These are phyloP conservation scores for Argyresthia goedartella DNA, from an alignment of 2,888 invertebrate genomes.

Conservation along the genomic window DNA sequence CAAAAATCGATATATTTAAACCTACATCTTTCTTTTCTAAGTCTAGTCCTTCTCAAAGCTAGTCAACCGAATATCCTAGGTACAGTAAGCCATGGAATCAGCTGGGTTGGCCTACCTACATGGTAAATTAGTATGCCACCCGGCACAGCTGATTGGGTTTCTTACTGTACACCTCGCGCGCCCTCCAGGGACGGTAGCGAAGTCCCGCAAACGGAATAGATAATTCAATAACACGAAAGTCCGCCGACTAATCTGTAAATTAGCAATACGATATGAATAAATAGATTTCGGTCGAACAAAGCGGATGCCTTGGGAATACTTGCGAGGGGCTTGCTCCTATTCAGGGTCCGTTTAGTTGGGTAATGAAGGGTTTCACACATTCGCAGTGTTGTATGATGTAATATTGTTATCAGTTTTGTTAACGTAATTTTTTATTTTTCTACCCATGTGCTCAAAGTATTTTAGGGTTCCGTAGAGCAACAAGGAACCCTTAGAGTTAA, in stretches of 20 bases:
- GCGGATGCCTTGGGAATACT: slow-evolving; percentile 34
- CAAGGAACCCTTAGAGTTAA: no score
- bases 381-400: background rate
- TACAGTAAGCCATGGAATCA: no score
- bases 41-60: no score
- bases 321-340: background rate
- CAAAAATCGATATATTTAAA: no score
- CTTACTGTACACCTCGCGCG: no score
- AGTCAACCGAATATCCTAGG: no score
- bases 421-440: background rate
- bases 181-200: slow-evolving; percentile 20
- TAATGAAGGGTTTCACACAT: slow-evolving; percentile 41
- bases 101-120: no score
- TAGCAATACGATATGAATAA: slow-evolving; percentile 70
- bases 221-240: slow-evolving; percentile 67
- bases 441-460: no score
- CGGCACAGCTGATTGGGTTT: no score
- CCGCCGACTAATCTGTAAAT: slow-evolving; percentile 60
- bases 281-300: slow-evolving; percentile 59
- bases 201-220: slow-evolving; percentile 61
- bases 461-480: no score
- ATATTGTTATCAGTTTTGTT: background rate
- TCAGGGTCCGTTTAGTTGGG: slow-evolving; percentile 4
- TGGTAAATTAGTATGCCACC: no score
- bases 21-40: no score